A percentile compares a stretch with the other conserved stretches of the same genome.
phyloP scores from a whole-genome alignment of 2,113 vertebrate genomes.

The Speoplatyrhinus poulsoni region DNA sequence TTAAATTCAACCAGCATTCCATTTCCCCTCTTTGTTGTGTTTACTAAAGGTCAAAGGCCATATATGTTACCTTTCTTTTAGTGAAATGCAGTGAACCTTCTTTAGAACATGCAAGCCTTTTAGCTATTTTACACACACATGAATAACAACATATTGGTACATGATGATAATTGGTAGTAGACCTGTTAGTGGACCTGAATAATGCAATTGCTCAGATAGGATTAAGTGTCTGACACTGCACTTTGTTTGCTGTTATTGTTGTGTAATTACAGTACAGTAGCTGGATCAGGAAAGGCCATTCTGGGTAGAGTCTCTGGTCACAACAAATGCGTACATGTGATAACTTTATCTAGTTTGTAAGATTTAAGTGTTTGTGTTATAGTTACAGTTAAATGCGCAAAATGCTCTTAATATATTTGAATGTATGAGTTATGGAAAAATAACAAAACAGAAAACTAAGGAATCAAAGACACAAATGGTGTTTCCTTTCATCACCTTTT shows the following conservation, averaged over 20 bases:
- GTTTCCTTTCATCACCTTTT: constrained; percentile 5
- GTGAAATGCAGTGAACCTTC: no score
- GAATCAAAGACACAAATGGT: constrained; percentile 1
- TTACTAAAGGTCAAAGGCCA: no score
- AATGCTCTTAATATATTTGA: not conserved
- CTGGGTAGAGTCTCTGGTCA: not conserved
- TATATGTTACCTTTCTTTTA: no score
- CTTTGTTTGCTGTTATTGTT: not conserved
- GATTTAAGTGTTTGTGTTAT: not conserved
- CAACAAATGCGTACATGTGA: no score
- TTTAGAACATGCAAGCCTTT: no score
- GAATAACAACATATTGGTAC: no score
- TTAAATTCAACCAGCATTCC: no score
- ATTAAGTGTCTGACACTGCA: constrained; percentile 1
- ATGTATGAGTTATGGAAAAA: no score
- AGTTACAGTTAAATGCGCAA: constrained; percentile 10
- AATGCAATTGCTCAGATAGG: not conserved
- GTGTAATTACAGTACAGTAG: not conserved
- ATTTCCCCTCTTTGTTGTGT: no score
- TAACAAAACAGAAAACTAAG: not conserved
- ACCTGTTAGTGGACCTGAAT: no score
- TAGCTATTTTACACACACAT: no score
- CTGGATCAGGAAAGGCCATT: constrained; percentile 10
- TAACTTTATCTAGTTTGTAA: not conserved
- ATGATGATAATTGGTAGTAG: no score